Evolutionary conservation across 2,888 invertebrate genomes (phyloP).

Genomic region (Scaptomyza caliginosa): DNA sequence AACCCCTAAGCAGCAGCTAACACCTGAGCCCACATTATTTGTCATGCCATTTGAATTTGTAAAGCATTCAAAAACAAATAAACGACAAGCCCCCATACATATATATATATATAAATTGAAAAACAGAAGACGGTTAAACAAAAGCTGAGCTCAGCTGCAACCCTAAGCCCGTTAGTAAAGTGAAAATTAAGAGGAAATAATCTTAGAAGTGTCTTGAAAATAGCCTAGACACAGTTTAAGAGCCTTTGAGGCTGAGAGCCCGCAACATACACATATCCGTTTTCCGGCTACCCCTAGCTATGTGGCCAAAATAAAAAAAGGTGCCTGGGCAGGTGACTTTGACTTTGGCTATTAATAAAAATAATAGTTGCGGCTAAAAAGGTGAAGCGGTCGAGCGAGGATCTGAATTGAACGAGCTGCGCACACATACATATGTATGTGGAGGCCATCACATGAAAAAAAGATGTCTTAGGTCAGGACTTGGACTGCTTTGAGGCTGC

Average conservation of each 20-base stretch:
- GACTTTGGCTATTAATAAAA: constrained; percentile 82
- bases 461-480: constrained; percentile 82
- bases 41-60: constrained; percentile 76
- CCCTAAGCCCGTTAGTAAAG: constrained; percentile 50
- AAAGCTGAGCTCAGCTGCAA: constrained; percentile 65
- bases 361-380: constrained; percentile 81
- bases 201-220: constrained; percentile 58
- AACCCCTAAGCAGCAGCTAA: constrained; percentile 72
- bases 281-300: constrained; percentile 74
- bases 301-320: constrained; percentile 32
- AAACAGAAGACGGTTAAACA: constrained; percentile 17
- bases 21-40: constrained; percentile 83
- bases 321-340: constrained; percentile 79
- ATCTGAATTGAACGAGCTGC: constrained; percentile 13
- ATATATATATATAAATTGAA: constrained; percentile 19
- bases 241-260: constrained; percentile 16
- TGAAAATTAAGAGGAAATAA: constrained; percentile 58
- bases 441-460: constrained; percentile 79
- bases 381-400: constrained; percentile 51
- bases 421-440: constrained; percentile 26
- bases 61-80: constrained; percentile 59
- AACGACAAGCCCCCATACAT: constrained; percentile 66
- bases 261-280: constrained; percentile 67
- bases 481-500: constrained; percentile 29
- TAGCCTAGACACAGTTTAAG: constrained; percentile 16